These are phyloP conservation scores for Tetranychus piercei DNA, from an alignment of 2,888 invertebrate species.

Conservation along the genomic window DNA sequence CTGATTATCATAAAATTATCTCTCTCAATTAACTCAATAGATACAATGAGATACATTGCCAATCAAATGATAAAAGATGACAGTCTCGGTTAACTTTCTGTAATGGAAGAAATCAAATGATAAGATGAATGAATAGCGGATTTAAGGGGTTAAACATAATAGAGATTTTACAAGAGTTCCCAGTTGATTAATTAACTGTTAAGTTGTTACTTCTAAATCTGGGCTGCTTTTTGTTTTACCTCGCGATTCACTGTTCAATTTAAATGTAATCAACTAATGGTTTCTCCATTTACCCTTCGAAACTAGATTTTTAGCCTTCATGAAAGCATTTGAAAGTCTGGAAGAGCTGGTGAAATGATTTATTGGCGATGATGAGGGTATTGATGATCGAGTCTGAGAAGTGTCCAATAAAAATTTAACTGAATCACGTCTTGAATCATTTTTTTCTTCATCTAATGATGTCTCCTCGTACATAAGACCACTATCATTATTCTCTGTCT, in stretches of 20 bases:
- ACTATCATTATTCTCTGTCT: not conserved
- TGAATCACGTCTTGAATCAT: not conserved
- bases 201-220: too few species aligned
- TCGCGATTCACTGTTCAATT: not conserved
- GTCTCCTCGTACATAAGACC: not conserved
- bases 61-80: too few species aligned
- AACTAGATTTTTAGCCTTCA: slow-evolving; percentile 5
- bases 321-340: not conserved
- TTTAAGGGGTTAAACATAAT: too few species aligned
- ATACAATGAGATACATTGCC: too few species aligned
- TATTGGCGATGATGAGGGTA: not conserved
- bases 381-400: not conserved
- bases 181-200: too few species aligned
- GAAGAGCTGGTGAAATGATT: not conserved
- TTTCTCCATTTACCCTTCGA: slow-evolving; percentile 6
- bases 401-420: not conserved
- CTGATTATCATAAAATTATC: too few species aligned
- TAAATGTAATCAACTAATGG: not conserved
- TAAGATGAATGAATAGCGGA: too few species aligned
- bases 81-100: too few species aligned
- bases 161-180: too few species aligned
- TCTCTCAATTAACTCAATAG: too few species aligned
- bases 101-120: too few species aligned
- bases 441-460: not conserved
- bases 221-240: too few species aligned